Base-by-base conservation (phyloP, 1,140 invertebrate species). In the Ceratosolen fusciceps region DNA sequence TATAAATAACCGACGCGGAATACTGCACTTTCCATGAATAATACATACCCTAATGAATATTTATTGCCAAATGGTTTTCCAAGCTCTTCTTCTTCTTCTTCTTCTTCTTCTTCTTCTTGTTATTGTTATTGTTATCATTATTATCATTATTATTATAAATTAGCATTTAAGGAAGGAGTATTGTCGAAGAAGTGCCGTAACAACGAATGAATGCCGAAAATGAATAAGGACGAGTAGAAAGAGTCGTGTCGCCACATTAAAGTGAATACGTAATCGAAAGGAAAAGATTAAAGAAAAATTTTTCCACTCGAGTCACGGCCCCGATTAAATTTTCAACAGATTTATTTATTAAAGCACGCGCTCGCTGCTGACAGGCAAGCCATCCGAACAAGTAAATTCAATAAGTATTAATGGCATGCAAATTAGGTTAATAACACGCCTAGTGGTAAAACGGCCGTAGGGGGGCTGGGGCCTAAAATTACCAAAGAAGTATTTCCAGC, bases 141-240 rank as follows among this genome's bases (percentile, higher is more conserved):
- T 74, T 24, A 39, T 60, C 62, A 74, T 62, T 19, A 39, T 47
- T 60, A 74, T 74, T 60, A 24, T 60, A 24, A 65, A 74, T 49
- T 47, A 65, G 37, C 16, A 52, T 65, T 60, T 19, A 16, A 9
- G 21, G 4, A 5, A 37, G n/a, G n/a, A n/a, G n/a, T n/a, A n/a
- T n/a, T n/a, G n/a, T n/a, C n/a, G n/a, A n/a, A n/a, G n/a, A n/a
- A n/a, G n/a, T n/a, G n/a, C n/a, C n/a, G n/a, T n/a, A n/a, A n/a
- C n/a, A n/a, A n/a, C n/a, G n/a, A n/a, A n/a, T n/a, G n/a, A n/a
- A 34, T 62, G 29, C 14, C 9, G 34, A 3, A 16, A 62, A 62
- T 34, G 1, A 19, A 62, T 1, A 19, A 62, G 26, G 26, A 34
- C 37, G 34, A 37, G 19, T 5, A 34, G 8, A 37, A 31, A 9